Evolutionary conservation across 2,113 vertebrate species (phyloP).

Genomic region (Gadus macrocephalus): DNA sequence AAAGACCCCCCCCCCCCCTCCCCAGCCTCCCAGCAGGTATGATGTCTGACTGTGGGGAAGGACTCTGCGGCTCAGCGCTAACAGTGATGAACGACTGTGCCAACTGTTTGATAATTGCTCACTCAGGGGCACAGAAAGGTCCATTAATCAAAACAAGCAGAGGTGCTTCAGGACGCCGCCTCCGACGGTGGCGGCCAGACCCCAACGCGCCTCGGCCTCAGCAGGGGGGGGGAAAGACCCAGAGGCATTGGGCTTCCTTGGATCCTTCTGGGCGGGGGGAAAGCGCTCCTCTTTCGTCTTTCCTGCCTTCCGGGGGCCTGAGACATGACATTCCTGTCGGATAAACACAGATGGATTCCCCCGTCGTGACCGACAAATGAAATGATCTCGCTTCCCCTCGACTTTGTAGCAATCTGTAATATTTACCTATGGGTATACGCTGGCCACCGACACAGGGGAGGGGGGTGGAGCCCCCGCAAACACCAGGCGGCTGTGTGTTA

Average conservation of each 20-base stretch:
- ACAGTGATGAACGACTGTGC: constrained; percentile 77
- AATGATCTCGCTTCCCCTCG: constrained; percentile 21
- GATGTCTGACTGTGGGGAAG: constrained; percentile 53
- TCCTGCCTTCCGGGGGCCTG: constrained; percentile 24
- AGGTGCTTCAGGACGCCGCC: constrained; percentile 57
- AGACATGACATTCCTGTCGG: constrained; percentile 5
- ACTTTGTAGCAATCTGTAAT: constrained; percentile 39
- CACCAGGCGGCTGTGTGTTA: background rate
- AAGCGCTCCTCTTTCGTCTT: constrained; percentile 26
- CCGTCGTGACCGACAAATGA: constrained; percentile 31
- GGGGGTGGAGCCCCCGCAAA: background rate
- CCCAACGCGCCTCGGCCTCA: constrained; percentile 25
- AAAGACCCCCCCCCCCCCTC: constrained; percentile 16
- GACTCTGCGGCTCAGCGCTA: constrained; percentile 53
- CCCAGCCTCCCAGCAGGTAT: constrained; percentile 47
- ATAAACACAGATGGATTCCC: background rate
- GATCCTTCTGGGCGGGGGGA: constrained; percentile 26
- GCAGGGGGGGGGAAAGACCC: constrained; percentile 31
- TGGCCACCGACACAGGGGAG: constrained; percentile 1
- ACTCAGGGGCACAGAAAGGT: constrained; percentile 77
- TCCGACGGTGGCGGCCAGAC: constrained; percentile 48
- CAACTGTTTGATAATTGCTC: constrained; percentile 78
- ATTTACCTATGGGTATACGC: constrained; percentile 14
- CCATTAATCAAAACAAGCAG: constrained; percentile 78
- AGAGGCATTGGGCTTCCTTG: constrained; percentile 43